Conservation (phyloP, 53 echinoderm and acorn worm genomes). For the Pentamera pediparva region DNA sequence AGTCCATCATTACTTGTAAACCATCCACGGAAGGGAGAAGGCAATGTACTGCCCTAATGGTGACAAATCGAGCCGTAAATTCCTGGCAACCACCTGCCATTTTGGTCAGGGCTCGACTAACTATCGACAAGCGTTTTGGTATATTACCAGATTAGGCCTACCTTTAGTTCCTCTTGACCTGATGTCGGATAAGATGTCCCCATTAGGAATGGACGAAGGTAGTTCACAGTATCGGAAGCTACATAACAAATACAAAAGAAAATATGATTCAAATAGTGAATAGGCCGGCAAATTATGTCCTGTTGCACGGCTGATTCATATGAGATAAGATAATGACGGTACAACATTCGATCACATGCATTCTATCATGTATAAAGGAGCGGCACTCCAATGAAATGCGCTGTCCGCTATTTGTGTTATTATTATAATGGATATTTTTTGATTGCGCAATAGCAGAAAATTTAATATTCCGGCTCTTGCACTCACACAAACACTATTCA, state of each 20-base stretch:
- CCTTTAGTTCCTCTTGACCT: slow-evolving; percentile 10
- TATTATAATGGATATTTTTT: background rate
- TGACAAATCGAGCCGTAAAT: background rate
- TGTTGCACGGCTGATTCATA: background rate
- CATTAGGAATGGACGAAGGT: slow-evolving; percentile 8
- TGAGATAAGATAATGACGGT: background rate
- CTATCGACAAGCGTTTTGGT: background rate
- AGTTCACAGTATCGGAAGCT: slow-evolving; percentile 4
- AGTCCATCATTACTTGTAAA: background rate
- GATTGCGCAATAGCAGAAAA: background rate
- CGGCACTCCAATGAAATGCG: background rate
- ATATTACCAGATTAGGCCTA: background rate
- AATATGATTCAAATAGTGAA: background rate
- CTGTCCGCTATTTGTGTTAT: background rate
- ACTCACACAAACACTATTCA: background rate
- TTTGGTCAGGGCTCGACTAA: background rate
- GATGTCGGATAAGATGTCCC: slow-evolving; percentile 12
- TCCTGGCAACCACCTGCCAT: background rate
- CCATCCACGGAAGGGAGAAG: background rate
- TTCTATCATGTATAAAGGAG: slow-evolving; percentile 3
- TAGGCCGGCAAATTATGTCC: background rate
- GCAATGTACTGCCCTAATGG: too few relatives aligned
- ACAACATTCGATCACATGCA: slow-evolving; percentile 1
- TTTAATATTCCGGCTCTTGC: background rate
- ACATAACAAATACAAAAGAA: background rate